Evolutionary conservation across 1,140 invertebrate genomes (phyloP).

Genomic region (Propsilocerus akamusi): DNA sequence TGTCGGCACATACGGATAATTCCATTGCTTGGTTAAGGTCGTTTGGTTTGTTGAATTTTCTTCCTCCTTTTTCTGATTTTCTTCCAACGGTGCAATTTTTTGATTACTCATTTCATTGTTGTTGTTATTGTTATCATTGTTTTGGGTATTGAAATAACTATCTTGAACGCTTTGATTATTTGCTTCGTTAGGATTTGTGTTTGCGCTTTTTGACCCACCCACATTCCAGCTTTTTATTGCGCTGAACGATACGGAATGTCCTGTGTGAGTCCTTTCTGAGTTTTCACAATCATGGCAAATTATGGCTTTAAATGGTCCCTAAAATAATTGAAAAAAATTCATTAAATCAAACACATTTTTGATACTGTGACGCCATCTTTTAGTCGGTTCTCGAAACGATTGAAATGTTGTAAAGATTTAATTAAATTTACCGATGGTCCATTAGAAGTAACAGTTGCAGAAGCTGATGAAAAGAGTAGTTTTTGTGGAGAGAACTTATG

Average conservation of each 20-base stretch:
- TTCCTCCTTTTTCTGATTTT: no score
- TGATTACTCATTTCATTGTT: no score
- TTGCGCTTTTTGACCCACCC: background rate
- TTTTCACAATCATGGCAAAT: constrained; percentile 2
- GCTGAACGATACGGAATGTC: background rate
- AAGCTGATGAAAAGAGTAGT: background rate
- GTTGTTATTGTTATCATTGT: no score
- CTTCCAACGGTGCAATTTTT: no score
- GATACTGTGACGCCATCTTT: background rate
- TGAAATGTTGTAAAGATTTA: background rate
- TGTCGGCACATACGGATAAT: no score
- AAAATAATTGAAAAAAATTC: background rate
- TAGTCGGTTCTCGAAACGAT: background rate
- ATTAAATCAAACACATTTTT: background rate
- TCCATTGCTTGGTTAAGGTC: no score
- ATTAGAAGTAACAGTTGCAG: constrained; percentile 1
- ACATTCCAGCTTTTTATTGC: constrained; percentile 1
- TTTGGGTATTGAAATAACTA: no score
- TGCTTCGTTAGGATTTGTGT: no score
- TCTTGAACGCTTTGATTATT: no score
- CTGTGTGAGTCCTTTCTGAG: background rate
- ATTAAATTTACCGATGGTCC: background rate
- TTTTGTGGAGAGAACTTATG: constrained; percentile 1
- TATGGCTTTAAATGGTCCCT: background rate
- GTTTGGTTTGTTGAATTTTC: no score